These are phyloP conservation scores for Nymphalis polychloros DNA, from an alignment of 2,888 invertebrate species.

Conservation along the genomic window DNA sequence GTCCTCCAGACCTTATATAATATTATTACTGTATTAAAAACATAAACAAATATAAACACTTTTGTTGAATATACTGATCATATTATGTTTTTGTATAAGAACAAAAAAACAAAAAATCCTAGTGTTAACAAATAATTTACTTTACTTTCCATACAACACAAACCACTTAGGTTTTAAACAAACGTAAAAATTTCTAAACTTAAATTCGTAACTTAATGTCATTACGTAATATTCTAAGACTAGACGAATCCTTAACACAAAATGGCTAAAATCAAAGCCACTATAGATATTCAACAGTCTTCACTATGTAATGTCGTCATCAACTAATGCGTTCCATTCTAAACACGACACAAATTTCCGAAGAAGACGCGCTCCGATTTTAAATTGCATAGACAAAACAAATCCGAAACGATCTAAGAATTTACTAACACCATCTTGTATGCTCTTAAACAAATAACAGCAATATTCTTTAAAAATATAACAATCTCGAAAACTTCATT, in stretches of 20 bases:
- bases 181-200: too few relatives aligned
- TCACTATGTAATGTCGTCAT: constrained; percentile 15
- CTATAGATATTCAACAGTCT: constrained; percentile 20
- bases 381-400: constrained; percentile 28
- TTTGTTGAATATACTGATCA: not conserved
- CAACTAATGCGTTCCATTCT: constrained; percentile 20
- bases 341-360: constrained; percentile 28
- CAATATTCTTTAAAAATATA: too few relatives aligned
- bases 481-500: too few relatives aligned
- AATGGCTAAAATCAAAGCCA: constrained; percentile 1
- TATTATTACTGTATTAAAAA: not conserved
- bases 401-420: constrained; percentile 17
- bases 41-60: not conserved
- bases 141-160: too few relatives aligned
- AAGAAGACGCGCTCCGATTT: constrained; percentile 28
- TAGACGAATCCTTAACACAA: not conserved
- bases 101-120: too few relatives aligned
- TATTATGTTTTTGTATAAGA: not conserved
- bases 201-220: not conserved
- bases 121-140: too few relatives aligned
- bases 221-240: not conserved
- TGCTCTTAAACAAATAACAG: not conserved
- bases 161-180: too few relatives aligned
- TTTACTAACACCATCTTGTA: not conserved
- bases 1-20: too few relatives aligned